These are phyloP conservation scores for Agelaius tricolor DNA, from an alignment of 2,113 vertebrate genomes.

Conservation along the genomic window DNA sequence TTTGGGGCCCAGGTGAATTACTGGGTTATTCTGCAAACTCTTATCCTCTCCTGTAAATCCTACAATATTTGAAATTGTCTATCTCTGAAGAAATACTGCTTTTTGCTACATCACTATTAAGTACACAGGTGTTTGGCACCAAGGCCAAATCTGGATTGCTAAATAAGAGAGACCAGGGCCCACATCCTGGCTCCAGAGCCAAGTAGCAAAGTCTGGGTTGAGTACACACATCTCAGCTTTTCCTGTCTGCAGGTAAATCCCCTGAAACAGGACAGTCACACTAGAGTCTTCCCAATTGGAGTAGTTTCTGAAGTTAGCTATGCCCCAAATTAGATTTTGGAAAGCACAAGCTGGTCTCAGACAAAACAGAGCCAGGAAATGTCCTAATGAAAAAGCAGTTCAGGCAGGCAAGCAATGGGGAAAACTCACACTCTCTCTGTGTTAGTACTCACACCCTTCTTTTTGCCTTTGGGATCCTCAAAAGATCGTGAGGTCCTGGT, in stretches of 20 bases:
- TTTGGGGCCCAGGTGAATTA: not conserved
- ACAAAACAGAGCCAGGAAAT: not conserved
- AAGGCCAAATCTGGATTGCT: not conserved
- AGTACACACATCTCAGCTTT: not conserved
- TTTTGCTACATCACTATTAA: not conserved
- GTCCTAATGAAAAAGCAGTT: not conserved
- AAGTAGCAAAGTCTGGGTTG: not conserved
- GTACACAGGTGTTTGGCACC: not conserved
- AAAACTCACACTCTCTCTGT: not conserved
- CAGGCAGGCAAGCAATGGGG: not conserved
- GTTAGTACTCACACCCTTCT: not conserved
- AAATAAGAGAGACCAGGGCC: not conserved
- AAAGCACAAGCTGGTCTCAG: not conserved
- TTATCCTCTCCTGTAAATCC: not conserved
- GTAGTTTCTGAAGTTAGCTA: not conserved
- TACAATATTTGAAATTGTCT: not conserved
- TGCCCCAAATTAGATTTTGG: not conserved
- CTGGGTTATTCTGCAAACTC: not conserved
- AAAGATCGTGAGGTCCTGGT: not conserved
- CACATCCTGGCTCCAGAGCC: not conserved
- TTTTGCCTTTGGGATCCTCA: not conserved
- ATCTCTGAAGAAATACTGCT: not conserved
- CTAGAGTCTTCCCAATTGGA: not conserved
- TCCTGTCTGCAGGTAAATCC: not conserved
- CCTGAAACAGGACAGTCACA: not conserved